A percentile compares a stretch with the other conserved stretches of the same genome.
Conservation (phyloP, 2,888 invertebrate species). For the Tipula helvola region DNA sequence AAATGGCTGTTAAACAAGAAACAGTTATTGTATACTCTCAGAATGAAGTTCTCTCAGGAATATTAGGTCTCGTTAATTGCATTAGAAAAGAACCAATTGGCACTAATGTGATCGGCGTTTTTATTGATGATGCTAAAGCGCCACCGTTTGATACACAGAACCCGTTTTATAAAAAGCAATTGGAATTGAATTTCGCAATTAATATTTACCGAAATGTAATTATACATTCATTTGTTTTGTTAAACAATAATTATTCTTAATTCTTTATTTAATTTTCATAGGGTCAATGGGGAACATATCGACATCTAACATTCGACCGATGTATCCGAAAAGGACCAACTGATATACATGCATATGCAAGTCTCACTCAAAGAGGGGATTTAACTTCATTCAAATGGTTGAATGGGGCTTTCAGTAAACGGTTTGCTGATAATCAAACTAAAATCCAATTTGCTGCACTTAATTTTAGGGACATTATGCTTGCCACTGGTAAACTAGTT, state of each 20-base stretch:
- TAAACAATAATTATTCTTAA: no score
- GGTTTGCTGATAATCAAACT: conserved; percentile 21
- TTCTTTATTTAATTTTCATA: background rate
- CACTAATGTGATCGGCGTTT: conserved; percentile 45
- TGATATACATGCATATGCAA: conserved; percentile 60
- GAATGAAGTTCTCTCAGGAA: conserved; percentile 58
- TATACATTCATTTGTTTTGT: background rate
- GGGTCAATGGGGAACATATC: conserved; percentile 23
- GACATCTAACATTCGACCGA: no score
- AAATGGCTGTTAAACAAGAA: conserved; percentile 23
- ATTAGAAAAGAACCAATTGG: conserved; percentile 69
- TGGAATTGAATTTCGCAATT: conserved; percentile 56
- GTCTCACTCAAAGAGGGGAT: conserved; percentile 70
- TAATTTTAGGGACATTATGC: conserved; percentile 93
- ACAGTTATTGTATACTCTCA: conserved; percentile 44
- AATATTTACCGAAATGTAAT: conserved; percentile 53
- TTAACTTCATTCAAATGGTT: conserved; percentile 73
- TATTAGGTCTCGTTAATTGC: conserved; percentile 83
- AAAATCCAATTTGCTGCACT: conserved; percentile 50
- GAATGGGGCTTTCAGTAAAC: conserved; percentile 44
- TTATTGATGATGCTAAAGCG: conserved; percentile 49
- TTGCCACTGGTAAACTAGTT: conserved; percentile 79
- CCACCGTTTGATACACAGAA: conserved; percentile 51
- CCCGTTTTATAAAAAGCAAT: conserved; percentile 29
- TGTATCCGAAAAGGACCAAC: conserved; percentile 33